Evolutionary conservation across 1,140 invertebrate genomes (phyloP), one percentile per base, ranked within the genome.

Genomic region (Eulimnadia texana): DNA sequence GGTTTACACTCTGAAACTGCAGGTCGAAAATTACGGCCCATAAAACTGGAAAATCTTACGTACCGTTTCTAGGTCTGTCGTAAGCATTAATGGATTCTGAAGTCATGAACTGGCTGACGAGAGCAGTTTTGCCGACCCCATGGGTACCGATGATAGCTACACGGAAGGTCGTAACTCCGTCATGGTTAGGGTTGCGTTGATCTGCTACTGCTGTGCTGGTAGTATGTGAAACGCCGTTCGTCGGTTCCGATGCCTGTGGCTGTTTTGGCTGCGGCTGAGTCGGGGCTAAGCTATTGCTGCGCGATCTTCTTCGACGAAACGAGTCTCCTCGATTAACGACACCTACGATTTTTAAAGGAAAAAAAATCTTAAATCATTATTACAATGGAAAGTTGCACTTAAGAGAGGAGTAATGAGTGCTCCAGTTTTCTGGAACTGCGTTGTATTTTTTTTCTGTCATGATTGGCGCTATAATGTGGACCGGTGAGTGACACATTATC

Each of bases 71-170:
- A 66, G 84, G 83, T 66, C 84, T 78, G 65, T 93, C 90, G 68
- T 93, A 92, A 20, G 89, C 88, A 70, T 93, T 93, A 69, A 93
- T 93, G 69, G 89, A 92, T 68, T 96, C 92, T 56, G 90, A 93
- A 42, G 91, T 94, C 79, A 91, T 88, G 70, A 95, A 95, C 75
- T 96, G 92, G 64, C 86, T 86, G 66, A 90, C 82, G 1, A 96
- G 79, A 16, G 90, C 84, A 0, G 91, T 88, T 74, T 94, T 95
- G 20, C 92, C 92, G 6, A 94, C 91, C 0, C 90, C 91, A 3
- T 82, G 78, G 0, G 86, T 82, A 0, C 92, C 92, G 3, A 94
- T 72, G 74, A 95, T 84, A 9, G 86, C 84, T 0, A 95, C 88
- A 1, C 78, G 77, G 72, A 87, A 87, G 33, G 74, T 75, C 22